Evolutionary conservation across 2,113 vertebrate genomes (phyloP).

Genomic region (Pollachius pollachius): DNA sequence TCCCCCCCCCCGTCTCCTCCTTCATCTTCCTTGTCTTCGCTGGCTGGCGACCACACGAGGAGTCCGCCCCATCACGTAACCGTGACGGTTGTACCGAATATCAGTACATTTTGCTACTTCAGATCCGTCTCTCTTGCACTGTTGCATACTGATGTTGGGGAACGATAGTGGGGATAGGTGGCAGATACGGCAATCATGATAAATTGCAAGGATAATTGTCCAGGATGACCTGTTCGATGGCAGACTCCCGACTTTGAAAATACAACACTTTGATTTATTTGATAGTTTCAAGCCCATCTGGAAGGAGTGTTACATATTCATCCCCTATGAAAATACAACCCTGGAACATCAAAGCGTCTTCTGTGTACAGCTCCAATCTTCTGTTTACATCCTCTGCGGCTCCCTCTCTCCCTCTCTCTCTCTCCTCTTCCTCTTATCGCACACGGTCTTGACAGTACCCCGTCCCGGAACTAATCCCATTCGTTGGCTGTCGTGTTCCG

Average conservation of each 20-base stretch:
- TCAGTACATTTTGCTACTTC: conserved; percentile 7
- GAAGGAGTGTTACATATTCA: too few species aligned
- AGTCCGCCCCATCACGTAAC: conserved; percentile 41
- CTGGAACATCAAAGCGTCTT: too few species aligned
- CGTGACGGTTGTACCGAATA: background rate
- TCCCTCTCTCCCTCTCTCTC: background rate
- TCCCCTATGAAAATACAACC: too few species aligned
- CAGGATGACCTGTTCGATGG: too few species aligned
- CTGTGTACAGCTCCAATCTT: background rate
- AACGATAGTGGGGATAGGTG: too few species aligned
- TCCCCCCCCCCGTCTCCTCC: conserved; percentile 8
- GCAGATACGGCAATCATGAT: too few species aligned
- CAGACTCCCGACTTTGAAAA: too few species aligned
- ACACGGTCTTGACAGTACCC: background rate
- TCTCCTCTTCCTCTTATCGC: conserved; percentile 3
- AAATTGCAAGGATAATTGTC: too few species aligned
- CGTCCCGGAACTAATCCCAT: conserved; percentile 43
- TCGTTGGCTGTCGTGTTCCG: conserved; percentile 22
- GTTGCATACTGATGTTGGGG: too few species aligned
- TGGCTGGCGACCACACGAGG: conserved; percentile 40
- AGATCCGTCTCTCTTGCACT: too few species aligned
- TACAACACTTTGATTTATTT: too few species aligned
- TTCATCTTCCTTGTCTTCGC: conserved; percentile 15
- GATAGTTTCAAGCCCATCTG: too few species aligned
- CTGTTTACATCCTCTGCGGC: background rate